Percentiles rank a stretch among this genome's conserved stretches.
phyloP scores from a whole-genome alignment of 2,888 invertebrate species.

The Barypeithes pellucidus region DNA sequence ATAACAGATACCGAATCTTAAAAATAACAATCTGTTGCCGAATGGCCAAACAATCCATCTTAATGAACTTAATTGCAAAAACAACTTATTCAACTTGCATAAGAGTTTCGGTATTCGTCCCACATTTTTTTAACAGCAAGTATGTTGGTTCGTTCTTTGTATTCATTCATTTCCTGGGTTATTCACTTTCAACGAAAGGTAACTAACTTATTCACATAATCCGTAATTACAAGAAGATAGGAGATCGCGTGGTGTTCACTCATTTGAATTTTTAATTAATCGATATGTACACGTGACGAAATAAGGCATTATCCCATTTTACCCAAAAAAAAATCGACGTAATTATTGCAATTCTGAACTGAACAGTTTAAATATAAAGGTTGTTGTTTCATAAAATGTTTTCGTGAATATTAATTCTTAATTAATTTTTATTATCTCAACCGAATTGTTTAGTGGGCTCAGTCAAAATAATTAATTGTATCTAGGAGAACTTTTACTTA shows the following conservation, averaged over 20 bases:
- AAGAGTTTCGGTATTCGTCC: constrained; percentile 20
- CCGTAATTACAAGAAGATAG: constrained; percentile 21
- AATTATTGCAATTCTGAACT: too few species aligned
- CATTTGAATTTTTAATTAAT: constrained; percentile 13
- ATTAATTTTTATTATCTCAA: too few species aligned
- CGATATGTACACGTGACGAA: neutral
- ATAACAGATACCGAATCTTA: neutral
- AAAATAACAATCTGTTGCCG: neutral
- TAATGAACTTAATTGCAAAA: constrained; percentile 4
- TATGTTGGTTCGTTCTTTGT: constrained; percentile 21
- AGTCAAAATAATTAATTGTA: too few species aligned
- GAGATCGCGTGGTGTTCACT: constrained; percentile 11
- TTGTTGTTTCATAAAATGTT: too few species aligned
- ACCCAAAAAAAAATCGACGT: too few species aligned
- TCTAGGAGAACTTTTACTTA: too few species aligned
- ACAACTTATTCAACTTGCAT: constrained; percentile 17
- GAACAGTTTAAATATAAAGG: too few species aligned
- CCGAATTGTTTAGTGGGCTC: too few species aligned
- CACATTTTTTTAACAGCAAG: constrained; percentile 23
- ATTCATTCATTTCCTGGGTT: constrained; percentile 23
- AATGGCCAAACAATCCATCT: neutral
- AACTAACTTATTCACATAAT: constrained; percentile 23
- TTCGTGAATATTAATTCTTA: too few species aligned
- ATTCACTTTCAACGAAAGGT: constrained; percentile 23
- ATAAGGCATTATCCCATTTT: too few species aligned